These are phyloP conservation scores for Montipora sp. DNA, from an alignment of 64 coral and sea anemone genomes.

Conservation along the genomic window DNA sequence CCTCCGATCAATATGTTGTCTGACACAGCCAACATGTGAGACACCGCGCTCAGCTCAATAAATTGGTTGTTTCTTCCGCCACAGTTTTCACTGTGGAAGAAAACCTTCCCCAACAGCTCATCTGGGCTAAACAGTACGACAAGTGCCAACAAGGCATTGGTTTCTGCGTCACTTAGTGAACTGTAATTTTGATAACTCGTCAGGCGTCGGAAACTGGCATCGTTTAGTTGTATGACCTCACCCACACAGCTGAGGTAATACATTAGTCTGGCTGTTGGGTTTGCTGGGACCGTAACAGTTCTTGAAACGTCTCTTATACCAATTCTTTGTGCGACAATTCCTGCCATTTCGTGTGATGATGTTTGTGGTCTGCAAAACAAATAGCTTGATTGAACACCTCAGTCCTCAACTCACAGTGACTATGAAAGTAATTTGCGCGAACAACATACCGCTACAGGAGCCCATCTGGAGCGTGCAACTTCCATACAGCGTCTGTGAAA, in stretches of 20 bases:
- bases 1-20: constrained; percentile 31
- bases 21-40: constrained; percentile 7
- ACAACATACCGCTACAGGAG: no score
- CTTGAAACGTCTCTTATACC: neutral
- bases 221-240: neutral
- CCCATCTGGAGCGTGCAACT: no score
- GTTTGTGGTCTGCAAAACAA: neutral
- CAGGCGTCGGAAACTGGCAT: neutral
- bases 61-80: neutral
- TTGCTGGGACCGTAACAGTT: neutral
- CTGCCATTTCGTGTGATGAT: neutral
- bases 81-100: constrained; percentile 2
- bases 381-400: no score
- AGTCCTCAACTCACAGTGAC: no score
- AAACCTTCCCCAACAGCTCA: constrained; percentile 15
- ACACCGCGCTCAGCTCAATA: constrained; percentile 17
- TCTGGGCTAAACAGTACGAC: constrained; percentile 18
- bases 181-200: neutral
- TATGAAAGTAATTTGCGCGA: no score
- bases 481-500: no score
- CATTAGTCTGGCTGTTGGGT: constrained; percentile 24
- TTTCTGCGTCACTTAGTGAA: constrained; percentile 1
- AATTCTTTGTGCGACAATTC: neutral
- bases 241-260: constrained; percentile 26
- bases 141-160: constrained; percentile 22